Evolutionary conservation across 2,888 invertebrate species (phyloP).

Genomic region (Nemoura dubitans): DNA sequence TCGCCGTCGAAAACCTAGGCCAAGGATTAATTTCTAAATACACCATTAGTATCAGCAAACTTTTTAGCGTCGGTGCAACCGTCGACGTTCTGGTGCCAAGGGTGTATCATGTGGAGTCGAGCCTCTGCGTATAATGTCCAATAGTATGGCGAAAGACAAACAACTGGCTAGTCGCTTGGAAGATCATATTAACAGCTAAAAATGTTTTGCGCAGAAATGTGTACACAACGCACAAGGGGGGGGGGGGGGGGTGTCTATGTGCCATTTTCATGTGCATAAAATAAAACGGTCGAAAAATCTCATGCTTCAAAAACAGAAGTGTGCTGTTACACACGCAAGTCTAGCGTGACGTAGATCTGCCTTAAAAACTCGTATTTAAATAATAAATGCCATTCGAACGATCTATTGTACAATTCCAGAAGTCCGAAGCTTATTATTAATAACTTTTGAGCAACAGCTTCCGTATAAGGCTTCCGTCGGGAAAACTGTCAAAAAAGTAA

Average conservation of each 20-base stretch:
- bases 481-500: background rate
- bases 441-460: background rate
- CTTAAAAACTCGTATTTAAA: background rate
- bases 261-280: background rate
- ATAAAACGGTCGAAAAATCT: background rate
- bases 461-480: background rate
- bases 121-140: too few relatives aligned
- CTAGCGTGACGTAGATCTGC: background rate
- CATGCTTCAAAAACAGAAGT: conserved; percentile 10
- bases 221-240: background rate
- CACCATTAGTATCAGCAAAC: conserved; percentile 27
- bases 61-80: background rate
- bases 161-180: background rate
- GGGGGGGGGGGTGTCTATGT: background rate
- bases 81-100: background rate
- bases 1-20: background rate
- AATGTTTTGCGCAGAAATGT: conserved; percentile 15
- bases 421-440: background rate
- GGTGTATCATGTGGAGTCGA: background rate
- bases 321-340: background rate
- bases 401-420: background rate
- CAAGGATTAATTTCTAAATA: conserved; percentile 40
- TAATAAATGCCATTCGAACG: background rate
- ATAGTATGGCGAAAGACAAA: background rate
- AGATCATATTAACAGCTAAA: background rate